A percentile compares a stretch with the other conserved stretches of the same genome.
Conservation (phyloP, 2,888 invertebrate species). For the Hyposoter dolosus region DNA sequence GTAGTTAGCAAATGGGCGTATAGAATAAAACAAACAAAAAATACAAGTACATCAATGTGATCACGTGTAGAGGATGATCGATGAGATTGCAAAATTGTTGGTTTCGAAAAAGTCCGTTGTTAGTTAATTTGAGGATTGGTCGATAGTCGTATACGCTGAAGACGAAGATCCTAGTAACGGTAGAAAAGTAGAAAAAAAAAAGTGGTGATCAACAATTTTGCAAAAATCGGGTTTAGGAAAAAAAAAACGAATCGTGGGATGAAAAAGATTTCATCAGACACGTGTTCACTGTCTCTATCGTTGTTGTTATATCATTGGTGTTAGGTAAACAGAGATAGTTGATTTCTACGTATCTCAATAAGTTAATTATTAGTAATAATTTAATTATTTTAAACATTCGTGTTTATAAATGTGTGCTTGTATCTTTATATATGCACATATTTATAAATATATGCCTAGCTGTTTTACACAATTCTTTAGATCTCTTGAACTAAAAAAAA, state of each 20-base stretch:
- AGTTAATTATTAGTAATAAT: constrained; percentile 32
- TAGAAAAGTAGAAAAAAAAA: constrained; percentile 62
- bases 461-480: constrained; percentile 53
- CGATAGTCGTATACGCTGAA: neutral
- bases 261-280: constrained; percentile 15
- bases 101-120: constrained; percentile 28
- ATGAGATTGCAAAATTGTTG: constrained; percentile 63
- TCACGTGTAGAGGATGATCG: neutral
- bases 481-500: constrained; percentile 52
- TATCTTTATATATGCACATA: constrained; percentile 64
- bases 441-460: constrained; percentile 17
- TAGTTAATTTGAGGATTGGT: neutral
- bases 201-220: constrained; percentile 59
- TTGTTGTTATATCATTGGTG: constrained; percentile 61
- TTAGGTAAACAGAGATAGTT: constrained; percentile 55
- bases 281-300: constrained; percentile 29
- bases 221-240: constrained; percentile 35
- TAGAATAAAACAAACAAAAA: constrained; percentile 24
- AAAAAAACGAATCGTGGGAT: neutral
- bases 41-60: neutral
- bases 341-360: constrained; percentile 48
- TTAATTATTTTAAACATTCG: constrained; percentile 54
- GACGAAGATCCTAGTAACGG: constrained; percentile 46
- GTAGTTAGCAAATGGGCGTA: neutral
- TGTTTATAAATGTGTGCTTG: constrained; percentile 64